These are phyloP conservation scores for Pelochelys cantorii DNA, from an alignment of 2,797 vertebrate genomes.

Conservation along the genomic window DNA sequence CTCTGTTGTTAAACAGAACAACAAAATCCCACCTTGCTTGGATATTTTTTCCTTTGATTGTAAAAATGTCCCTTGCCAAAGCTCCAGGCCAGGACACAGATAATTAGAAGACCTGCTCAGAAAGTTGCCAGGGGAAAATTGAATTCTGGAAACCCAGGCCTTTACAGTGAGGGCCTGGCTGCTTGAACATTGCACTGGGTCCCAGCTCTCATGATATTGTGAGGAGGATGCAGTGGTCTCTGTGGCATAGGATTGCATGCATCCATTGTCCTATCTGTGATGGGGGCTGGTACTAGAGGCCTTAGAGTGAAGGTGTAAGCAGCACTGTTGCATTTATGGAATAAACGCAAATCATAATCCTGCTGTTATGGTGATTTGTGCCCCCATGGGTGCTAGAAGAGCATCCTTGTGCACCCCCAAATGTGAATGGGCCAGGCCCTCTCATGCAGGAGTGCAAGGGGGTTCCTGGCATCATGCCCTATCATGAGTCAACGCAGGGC, in stretches of 20 bases:
- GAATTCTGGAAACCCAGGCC: background rate
- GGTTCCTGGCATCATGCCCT: accelerated
- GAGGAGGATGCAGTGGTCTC: background rate
- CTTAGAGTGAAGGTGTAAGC: background rate
- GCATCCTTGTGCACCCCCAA: no score
- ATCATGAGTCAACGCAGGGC: background rate
- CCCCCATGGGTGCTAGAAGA: no score
- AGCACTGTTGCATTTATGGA: background rate
- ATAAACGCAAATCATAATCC: background rate
- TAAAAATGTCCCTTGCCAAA: no score
- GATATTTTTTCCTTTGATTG: no score
- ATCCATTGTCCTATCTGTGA: background rate
- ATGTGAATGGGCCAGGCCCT: background rate
- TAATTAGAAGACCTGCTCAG: background rate
- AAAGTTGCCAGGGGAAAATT: background rate
- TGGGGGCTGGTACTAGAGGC: background rate
- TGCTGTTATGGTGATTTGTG: background rate
- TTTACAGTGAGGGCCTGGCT: background rate
- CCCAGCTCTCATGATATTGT: accelerated
- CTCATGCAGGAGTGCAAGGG: background rate
- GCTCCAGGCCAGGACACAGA: background rate
- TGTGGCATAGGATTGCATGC: background rate
- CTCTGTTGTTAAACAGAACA: background rate
- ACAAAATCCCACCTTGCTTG: no score
- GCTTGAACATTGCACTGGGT: accelerated